Evolutionary conservation across 2,113 vertebrate species (phyloP), one percentile per base, ranked within the genome.

Genomic region (Ammospiza caudacuta): DNA sequence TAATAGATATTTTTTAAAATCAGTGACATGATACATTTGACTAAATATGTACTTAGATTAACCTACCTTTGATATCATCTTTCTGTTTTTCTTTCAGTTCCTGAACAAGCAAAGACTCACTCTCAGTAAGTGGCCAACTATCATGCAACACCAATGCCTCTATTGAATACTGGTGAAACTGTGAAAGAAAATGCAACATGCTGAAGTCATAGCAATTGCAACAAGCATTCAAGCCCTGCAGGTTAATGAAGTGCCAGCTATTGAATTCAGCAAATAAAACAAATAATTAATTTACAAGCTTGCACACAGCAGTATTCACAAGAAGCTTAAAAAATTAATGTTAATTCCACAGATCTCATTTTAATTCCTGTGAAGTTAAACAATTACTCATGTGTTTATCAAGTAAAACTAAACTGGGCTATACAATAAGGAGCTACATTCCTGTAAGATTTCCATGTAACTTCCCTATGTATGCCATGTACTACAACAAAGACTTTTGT

Each of bases 161-260:
- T 94, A 99, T 95, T 75, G 98, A 95, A 58, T 99, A 99, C 89
- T 98, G 99, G 90, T 98, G 98, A 79, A 72, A 41, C 99, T 99
- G 96, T 72, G 92, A 94, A 95, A 93, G 64, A 76, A 91, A 97
- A 97, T 41, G 11, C 41, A 89, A 9, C 18, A 33, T n/a, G 29
- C 37, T 70, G 67, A 90, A 83, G 62, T 61, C 43, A 35, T 77
- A 88, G 35, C 23, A 47, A 61, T 54, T 89, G 58, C 6, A 74
- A 31, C 33, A 95, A 89, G 25, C 13, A 44, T 61, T 77, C 29
- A 63, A 85, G 20, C 69, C 37, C 12, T 67, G 24, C 19, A 88
- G 46, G 55, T 76, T 33, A 79, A n/a, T 27, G 47, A 87, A 87
- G 33, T 80, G 17, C 55, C 63, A 89, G 41, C 24, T 77, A 47